A percentile compares a stretch with the other conserved stretches of the same genome.
These are phyloP conservation scores for Etheostoma spectabile DNA, from an alignment of 2,113 vertebrate species.

Conservation along the genomic window DNA sequence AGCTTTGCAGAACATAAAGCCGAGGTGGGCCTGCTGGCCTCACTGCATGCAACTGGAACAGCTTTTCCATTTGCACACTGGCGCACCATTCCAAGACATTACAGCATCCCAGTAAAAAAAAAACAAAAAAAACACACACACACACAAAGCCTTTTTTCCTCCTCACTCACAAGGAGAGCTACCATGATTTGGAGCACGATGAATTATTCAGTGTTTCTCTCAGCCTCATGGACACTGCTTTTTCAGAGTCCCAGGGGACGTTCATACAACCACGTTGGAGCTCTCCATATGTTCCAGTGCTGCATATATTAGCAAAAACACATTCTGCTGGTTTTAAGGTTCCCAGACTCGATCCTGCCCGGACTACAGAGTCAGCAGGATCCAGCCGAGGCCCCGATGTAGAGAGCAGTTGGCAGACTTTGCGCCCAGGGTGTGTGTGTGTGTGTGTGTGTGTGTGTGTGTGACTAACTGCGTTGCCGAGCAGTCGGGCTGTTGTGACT, in stretches of 20 bases:
- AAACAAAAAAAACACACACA: background rate
- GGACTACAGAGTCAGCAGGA: conserved; percentile 31
- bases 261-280: background rate
- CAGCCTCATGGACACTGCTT: conserved; percentile 28
- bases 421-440: conserved; percentile 12
- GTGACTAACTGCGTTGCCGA: conserved; percentile 59
- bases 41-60: conserved; percentile 36
- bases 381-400: conserved; percentile 16
- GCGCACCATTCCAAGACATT: conserved; percentile 60
- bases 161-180: background rate
- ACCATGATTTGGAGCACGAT: conserved; percentile 23
- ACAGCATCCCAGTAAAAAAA: conserved; percentile 38
- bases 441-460: conserved; percentile 37
- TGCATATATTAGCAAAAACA: conserved; percentile 10
- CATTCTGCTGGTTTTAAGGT: conserved; percentile 1
- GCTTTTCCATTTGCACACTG: conserved; percentile 70
- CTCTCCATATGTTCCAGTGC: conserved; percentile 22
- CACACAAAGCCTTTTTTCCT: too few species aligned
- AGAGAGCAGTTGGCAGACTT: conserved; percentile 44
- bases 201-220: conserved; percentile 60
- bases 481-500: conserved; percentile 53
- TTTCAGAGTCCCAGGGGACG: conserved; percentile 20
- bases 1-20: conserved; percentile 22
- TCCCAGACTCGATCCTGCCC: conserved; percentile 41
- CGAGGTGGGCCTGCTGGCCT: conserved; percentile 9